A percentile compares a stretch with the other conserved stretches of the same genome.
Evolutionary conservation across 2,797 vertebrate species (phyloP).

Genomic region (Yasuhikotakia modesta): DNA sequence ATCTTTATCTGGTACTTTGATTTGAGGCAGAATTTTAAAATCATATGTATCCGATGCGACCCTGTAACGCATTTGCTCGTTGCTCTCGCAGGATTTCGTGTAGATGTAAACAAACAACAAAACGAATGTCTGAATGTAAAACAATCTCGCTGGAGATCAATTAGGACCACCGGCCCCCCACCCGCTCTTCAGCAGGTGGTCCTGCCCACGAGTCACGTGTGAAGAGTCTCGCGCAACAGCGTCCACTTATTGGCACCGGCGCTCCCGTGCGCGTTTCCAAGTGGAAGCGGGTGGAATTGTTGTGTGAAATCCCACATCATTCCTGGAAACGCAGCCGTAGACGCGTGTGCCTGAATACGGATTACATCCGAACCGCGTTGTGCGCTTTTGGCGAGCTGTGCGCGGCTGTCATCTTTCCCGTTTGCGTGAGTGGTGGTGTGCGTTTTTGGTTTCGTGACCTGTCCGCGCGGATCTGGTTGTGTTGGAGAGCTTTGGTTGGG

Average conservation of each 20-base stretch:
- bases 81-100: neutral
- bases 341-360: neutral
- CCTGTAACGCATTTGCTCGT: no score
- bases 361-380: neutral
- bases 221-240: constrained; percentile 76
- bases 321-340: neutral
- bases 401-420: no score
- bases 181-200: constrained; percentile 72
- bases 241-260: constrained; percentile 65
- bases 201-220: no score
- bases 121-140: neutral
- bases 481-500: constrained; percentile 56
- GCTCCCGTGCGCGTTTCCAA: constrained; percentile 65
- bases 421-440: constrained; percentile 37
- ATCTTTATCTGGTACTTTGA: no score
- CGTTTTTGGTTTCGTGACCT: constrained; percentile 42
- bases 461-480: constrained; percentile 51
- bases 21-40: no score
- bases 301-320: neutral
- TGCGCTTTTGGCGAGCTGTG: no score
- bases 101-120: neutral
- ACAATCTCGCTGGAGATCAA: constrained; percentile 24
- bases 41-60: no score
- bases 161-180: constrained; percentile 25
- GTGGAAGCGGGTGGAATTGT: constrained; percentile 58